Base-by-base conservation (phyloP, 1,140 invertebrate genomes). In the Sipha flava region DNA sequence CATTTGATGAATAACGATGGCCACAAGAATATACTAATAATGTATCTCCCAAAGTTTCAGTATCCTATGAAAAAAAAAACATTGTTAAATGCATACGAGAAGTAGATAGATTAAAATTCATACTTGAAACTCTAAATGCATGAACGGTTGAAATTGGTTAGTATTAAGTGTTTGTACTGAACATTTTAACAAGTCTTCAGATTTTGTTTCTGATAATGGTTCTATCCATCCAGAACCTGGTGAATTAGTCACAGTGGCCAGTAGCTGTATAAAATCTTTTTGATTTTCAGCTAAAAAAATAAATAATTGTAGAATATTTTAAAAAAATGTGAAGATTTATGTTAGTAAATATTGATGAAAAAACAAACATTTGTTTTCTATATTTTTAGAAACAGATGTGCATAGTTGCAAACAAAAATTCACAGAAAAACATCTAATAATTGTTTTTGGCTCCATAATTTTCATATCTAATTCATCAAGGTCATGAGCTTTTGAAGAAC, bases 71-170 rank as follows among this genome's bases (percentile, higher is more conserved):
- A 73, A 70, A 70, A 10, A 47, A 23, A 18, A 45, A 10, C 45
- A 23, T 70, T 10, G 37, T 45, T 31, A n/a, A n/a, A n/a, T 26
- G 21, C 1, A n/a, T 1, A n/a, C 18, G 29, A 3, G 3, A 43
- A 0, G 9, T 40, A 47, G n/a, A 45, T 68, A 26, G 29, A 70
- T 29, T 18, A 26, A 68, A 34, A 23, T 23, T 54, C 21, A 18
- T 77, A 77, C 73, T 57, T 77, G n/a, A 57, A 77, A 77, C 29
- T 77, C 73, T 43, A 77, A 57, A 21, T 77, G 73, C 34, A 77
- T 77, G 23, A 77, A 77, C 18, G 52, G 52, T 40, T 77, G 49
- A 10, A 43, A n/a, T 40, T 59, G 31, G 18, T 29, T 16, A 2
- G 47, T 59, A 40, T 18, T 59, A 37, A 77, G 73, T 26, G 9